A percentile compares a stretch with the other conserved stretches of the same genome.
phyloP scores from a whole-genome alignment of 2,797 vertebrate species.

The Pagetopsis macropterus region DNA sequence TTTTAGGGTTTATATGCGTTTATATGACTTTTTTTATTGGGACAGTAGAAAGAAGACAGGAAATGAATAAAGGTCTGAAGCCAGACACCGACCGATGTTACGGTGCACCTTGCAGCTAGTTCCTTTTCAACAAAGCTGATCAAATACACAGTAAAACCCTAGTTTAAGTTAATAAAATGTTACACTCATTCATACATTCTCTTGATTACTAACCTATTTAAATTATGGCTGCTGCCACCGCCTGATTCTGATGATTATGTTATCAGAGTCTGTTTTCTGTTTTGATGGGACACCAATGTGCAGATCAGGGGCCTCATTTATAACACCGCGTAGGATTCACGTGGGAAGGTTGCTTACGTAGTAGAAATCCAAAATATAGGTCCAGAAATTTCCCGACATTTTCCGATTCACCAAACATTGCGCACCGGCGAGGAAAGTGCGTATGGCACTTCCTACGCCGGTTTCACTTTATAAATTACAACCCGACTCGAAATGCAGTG shows the following conservation, averaged over 20 bases:
- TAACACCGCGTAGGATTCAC: too few relatives aligned
- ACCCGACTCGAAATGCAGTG: too few relatives aligned
- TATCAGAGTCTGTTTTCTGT: conserved; percentile 2
- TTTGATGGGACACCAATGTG: conserved; percentile 8
- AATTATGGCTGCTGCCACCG: background rate
- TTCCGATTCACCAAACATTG: too few relatives aligned
- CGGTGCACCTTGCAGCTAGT: background rate
- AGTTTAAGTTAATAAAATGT: background rate
- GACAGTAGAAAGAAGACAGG: conserved; percentile 2
- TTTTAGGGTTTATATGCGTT: too few relatives aligned
- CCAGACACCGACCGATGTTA: background rate
- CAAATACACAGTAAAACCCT: background rate
- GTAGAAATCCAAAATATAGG: too few relatives aligned
- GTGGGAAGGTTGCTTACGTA: too few relatives aligned
- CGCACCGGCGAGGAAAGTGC: too few relatives aligned
- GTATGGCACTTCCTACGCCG: too few relatives aligned
- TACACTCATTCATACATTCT: background rate
- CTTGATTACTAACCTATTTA: background rate
- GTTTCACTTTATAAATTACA: too few relatives aligned
- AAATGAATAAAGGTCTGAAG: conserved; percentile 11
- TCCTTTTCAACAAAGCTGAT: background rate
- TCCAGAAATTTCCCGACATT: too few relatives aligned
- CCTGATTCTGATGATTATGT: background rate
- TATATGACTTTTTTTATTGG: background rate
- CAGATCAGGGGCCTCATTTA: background rate